A percentile compares a stretch with the other conserved stretches of the same genome.
phyloP scores from a whole-genome alignment of 2,113 vertebrate genomes.

The Hymenochirus boettgeri region DNA sequence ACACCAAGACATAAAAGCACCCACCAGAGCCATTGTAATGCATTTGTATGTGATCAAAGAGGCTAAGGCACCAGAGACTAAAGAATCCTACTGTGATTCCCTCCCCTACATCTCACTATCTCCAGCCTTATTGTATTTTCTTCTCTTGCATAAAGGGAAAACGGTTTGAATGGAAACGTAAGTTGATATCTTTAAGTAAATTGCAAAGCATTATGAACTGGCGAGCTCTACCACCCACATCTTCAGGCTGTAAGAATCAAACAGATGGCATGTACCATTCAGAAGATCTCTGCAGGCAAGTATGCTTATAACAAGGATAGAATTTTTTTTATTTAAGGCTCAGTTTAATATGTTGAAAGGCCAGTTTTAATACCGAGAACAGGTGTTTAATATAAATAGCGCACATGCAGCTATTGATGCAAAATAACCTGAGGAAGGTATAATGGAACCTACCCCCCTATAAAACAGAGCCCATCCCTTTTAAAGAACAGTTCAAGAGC shows the following conservation, averaged over 20 bases:
- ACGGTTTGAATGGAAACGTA: not conserved
- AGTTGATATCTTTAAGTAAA: constrained; percentile 7
- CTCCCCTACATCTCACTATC: not conserved
- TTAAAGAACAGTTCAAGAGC: too few relatives aligned
- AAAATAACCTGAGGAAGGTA: too few relatives aligned
- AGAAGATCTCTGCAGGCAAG: not conserved
- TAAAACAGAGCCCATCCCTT: too few relatives aligned
- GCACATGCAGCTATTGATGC: too few relatives aligned
- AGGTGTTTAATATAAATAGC: too few relatives aligned
- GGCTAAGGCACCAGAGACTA: not conserved
- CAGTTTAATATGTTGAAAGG: too few relatives aligned
- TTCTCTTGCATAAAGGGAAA: not conserved
- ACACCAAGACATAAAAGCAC: not conserved
- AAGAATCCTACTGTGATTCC: not conserved
- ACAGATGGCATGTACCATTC: constrained; percentile 27
- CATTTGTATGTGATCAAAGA: not conserved
- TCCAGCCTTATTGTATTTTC: not conserved
- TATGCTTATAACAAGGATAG: not conserved
- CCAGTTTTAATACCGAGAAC: too few relatives aligned
- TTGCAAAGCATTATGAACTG: not conserved
- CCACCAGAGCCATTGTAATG: not conserved
- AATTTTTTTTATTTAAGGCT: too few relatives aligned
- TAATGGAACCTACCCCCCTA: too few relatives aligned
- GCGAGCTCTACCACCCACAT: constrained; percentile 4
- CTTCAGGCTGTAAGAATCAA: not conserved